Percentiles rank a stretch among this genome's conserved stretches.
Evolutionary conservation across 2,888 invertebrate species (phyloP).

Genomic region (Cheilosia variabilis): DNA sequence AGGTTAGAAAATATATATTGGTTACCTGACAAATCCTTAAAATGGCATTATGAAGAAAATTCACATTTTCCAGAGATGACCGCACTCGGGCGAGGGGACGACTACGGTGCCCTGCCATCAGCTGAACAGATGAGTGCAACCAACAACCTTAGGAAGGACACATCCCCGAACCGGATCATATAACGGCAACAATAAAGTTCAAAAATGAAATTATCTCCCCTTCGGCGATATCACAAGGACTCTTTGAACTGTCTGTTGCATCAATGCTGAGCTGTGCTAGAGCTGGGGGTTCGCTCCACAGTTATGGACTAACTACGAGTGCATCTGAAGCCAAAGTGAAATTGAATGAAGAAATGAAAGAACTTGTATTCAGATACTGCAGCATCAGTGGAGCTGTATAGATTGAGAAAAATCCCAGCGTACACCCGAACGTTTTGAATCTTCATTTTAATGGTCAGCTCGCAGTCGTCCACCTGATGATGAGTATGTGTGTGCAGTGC

Average conservation of each 20-base stretch:
- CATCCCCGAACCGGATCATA: slow-evolving; percentile 53
- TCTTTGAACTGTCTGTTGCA: slow-evolving; percentile 73
- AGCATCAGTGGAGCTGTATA: background rate
- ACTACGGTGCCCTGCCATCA: background rate
- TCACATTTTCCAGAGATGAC: slow-evolving; percentile 67
- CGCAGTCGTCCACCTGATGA: slow-evolving; percentile 58
- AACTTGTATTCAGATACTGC: slow-evolving; percentile 54
- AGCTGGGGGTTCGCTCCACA: background rate
- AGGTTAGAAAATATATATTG: slow-evolving; percentile 75
- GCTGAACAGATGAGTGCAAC: slow-evolving; percentile 48
- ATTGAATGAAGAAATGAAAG: slow-evolving; percentile 72
- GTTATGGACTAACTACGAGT: slow-evolving; percentile 50
- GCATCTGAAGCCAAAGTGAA: slow-evolving; percentile 72
- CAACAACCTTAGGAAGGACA: slow-evolving; percentile 7
- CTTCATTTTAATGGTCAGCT: slow-evolving; percentile 70
- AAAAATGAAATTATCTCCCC: slow-evolving; percentile 75
- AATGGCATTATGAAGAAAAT: slow-evolving; percentile 75
- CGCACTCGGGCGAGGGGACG: background rate
- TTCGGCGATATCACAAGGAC: slow-evolving; percentile 69
- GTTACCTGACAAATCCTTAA: slow-evolving; percentile 76
- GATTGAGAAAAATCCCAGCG: slow-evolving; percentile 52
- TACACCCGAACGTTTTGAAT: slow-evolving; percentile 45
- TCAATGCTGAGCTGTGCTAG: slow-evolving; percentile 34
- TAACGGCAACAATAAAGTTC: slow-evolving; percentile 72
- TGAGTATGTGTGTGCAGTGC: background rate